These are phyloP conservation scores for Brotula barbata DNA, from an alignment of 2,797 vertebrate species.

Conservation along the genomic window DNA sequence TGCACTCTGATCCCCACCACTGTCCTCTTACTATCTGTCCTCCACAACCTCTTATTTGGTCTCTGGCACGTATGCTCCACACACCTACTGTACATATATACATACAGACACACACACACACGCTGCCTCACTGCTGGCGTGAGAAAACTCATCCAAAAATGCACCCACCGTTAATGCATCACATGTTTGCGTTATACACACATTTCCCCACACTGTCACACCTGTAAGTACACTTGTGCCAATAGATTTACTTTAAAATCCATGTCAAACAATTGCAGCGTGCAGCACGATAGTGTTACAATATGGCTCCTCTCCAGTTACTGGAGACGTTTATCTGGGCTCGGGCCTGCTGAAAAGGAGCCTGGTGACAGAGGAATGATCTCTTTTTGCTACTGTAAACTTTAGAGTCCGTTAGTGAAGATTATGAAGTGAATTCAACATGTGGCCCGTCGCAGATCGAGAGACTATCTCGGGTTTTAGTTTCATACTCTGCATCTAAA, in stretches of 20 bases:
- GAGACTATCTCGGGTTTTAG: too few relatives aligned
- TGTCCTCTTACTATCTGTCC: slow-evolving; percentile 72
- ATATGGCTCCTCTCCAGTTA: slow-evolving; percentile 20
- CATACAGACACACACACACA: not conserved
- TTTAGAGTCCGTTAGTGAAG: not conserved
- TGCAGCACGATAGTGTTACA: slow-evolving; percentile 15
- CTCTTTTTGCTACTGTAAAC: not conserved
- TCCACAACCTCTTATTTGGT: slow-evolving; percentile 61
- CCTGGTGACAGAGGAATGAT: slow-evolving; percentile 5
- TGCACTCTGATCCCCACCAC: slow-evolving; percentile 70
- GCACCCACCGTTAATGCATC: too few relatives aligned
- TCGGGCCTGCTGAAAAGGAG: slow-evolving; percentile 10
- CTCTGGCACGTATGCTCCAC: slow-evolving; percentile 44
- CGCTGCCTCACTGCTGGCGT: not conserved
- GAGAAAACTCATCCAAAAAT: slow-evolving; percentile 1
- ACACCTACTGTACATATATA: slow-evolving; percentile 15
- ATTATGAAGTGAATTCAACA: not conserved
- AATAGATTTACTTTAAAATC: slow-evolving; percentile 25
- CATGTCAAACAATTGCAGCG: slow-evolving; percentile 13
- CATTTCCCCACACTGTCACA: slow-evolving; percentile 15
- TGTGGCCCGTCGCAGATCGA: too few relatives aligned
- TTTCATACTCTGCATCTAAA: too few relatives aligned
- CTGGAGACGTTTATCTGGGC: slow-evolving; percentile 11
- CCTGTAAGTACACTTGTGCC: slow-evolving; percentile 23
- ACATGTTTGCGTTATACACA: too few relatives aligned